Conservation (phyloP, 2,113 vertebrate genomes). For the Tretioscincus oriximinensis region DNA sequence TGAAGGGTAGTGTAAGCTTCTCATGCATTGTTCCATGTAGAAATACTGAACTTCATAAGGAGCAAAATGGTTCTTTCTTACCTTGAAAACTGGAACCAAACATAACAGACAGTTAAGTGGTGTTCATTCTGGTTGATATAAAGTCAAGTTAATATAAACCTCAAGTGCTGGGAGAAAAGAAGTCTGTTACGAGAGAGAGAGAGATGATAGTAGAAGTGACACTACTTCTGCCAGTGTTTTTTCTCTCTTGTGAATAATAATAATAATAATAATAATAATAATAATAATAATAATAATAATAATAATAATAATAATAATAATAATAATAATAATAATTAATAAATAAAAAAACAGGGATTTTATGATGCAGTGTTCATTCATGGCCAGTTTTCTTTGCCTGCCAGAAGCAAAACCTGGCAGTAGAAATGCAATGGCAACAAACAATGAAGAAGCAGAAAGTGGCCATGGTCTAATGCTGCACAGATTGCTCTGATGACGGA, state of each 20-base stretch:
- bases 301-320: too few relatives aligned
- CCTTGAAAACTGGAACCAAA: too few relatives aligned
- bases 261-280: too few relatives aligned
- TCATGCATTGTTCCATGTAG: too few relatives aligned
- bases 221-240: neutral
- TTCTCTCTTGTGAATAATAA: too few relatives aligned
- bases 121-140: too few relatives aligned
- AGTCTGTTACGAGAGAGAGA: slow-evolving; percentile 17
- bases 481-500: neutral
- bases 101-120: too few relatives aligned
- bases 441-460: neutral
- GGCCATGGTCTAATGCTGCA: neutral
- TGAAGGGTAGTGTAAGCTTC: too few relatives aligned
- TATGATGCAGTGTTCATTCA: neutral
- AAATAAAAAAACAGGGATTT: neutral
- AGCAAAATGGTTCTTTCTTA: too few relatives aligned
- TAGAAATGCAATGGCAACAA: neutral
- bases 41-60: too few relatives aligned
- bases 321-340: too few relatives aligned
- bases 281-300: too few relatives aligned
- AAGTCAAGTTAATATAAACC: neutral
- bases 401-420: slow-evolving; percentile 38
- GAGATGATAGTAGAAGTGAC: slow-evolving; percentile 51
- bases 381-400: slow-evolving; percentile 37
- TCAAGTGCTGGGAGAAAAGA: neutral